Evolutionary conservation across 2,888 invertebrate genomes (phyloP).

Genomic region (Thera obeliscata): DNA sequence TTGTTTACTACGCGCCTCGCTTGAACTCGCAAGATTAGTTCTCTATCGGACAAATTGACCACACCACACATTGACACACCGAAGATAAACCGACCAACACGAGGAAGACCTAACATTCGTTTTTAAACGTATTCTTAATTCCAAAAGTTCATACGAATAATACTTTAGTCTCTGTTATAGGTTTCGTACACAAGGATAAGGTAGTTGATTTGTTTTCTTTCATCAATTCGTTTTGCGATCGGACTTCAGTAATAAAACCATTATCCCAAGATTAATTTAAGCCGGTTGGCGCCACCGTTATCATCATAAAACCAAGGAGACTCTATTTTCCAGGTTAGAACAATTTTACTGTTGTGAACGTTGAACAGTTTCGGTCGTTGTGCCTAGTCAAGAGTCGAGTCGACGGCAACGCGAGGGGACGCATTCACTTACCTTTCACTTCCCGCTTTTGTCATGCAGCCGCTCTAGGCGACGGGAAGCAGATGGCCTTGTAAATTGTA

Average conservation of each 20-base stretch:
- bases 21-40: conserved; percentile 54
- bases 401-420: conserved; percentile 69
- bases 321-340: conserved; percentile 31
- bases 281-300: conserved; percentile 29
- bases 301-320: conserved; percentile 31
- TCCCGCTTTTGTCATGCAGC: conserved; percentile 81
- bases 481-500: conserved; percentile 78
- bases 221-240: conserved; percentile 30
- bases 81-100: conserved; percentile 20
- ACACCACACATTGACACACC: conserved; percentile 26
- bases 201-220: conserved; percentile 30
- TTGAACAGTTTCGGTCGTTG: conserved; percentile 47
- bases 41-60: conserved; percentile 36
- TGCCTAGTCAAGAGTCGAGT: conserved; percentile 56
- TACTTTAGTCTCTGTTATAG: conserved; percentile 28
- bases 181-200: conserved; percentile 31
- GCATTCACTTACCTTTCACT: conserved; percentile 84
- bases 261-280: conserved; percentile 43
- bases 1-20: conserved; percentile 58
- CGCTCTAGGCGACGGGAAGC: conserved; percentile 75
- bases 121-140: conserved; percentile 22
- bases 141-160: conserved; percentile 25
- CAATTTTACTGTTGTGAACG: conserved; percentile 37
- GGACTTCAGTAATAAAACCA: conserved; percentile 40
- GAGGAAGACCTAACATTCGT: conserved; percentile 9